These are phyloP conservation scores for Trachelus stipa DNA, from an alignment of 2,888 invertebrate species.

Conservation along the genomic window DNA sequence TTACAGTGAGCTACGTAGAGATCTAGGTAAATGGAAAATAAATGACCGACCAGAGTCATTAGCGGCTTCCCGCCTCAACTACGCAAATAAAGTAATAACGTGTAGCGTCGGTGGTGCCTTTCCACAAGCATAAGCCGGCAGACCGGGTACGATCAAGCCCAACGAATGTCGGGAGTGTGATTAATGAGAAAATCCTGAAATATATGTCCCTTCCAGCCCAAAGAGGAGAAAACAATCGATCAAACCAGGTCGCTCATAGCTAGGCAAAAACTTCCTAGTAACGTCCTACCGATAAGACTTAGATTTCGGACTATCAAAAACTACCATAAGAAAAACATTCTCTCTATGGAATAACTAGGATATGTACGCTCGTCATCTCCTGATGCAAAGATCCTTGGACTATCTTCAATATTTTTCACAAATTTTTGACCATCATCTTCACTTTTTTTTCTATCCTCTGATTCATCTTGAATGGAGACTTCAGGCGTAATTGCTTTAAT, in stretches of 20 bases:
- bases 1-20: neutral
- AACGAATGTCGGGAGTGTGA: neutral
- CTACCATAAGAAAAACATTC: neutral
- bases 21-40: slow-evolving; percentile 2
- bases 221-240: neutral
- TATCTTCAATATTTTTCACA: neutral
- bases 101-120: neutral
- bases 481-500: neutral
- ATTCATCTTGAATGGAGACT: slow-evolving; percentile 20
- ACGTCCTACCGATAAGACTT: neutral
- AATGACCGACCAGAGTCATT: slow-evolving; percentile 2
- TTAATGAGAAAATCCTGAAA: slow-evolving; percentile 4
- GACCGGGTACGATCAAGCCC: neutral
- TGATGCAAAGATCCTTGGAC: neutral
- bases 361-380: neutral
- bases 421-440: neutral
- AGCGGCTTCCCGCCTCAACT: neutral
- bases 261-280: neutral
- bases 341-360: neutral
- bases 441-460: slow-evolving; percentile 17
- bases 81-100: slow-evolving; percentile 9
- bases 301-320: neutral
- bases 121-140: neutral
- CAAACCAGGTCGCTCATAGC: neutral
- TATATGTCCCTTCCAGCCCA: neutral